Evolutionary conservation across 1,140 invertebrate genomes (phyloP).

Genomic region (Cyclina sinensis): DNA sequence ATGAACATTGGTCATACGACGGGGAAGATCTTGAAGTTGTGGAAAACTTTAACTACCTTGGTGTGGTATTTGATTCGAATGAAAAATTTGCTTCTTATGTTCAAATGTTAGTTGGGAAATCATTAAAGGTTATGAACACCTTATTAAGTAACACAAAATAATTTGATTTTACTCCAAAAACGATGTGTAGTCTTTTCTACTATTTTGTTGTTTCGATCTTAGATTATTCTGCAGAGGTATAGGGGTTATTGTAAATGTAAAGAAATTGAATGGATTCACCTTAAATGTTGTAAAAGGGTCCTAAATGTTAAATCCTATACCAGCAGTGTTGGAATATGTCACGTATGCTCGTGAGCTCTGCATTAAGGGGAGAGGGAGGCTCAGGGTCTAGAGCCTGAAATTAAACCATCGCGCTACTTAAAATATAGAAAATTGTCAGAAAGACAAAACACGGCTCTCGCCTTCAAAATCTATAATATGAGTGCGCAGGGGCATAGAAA

Average conservation of each 20-base stretch:
- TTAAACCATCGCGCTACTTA: too few relatives aligned
- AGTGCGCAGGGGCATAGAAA: too few relatives aligned
- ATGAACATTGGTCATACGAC: not conserved
- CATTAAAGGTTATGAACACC: too few relatives aligned
- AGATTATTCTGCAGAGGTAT: not conserved
- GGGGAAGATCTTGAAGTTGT: not conserved
- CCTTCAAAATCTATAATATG: too few relatives aligned
- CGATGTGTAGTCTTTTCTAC: slow-evolving; percentile 1
- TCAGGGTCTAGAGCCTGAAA: too few relatives aligned
- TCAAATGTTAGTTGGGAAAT: too few relatives aligned
- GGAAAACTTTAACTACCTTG: too few relatives aligned
- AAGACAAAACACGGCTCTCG: too few relatives aligned
- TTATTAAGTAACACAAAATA: slow-evolving; percentile 8
- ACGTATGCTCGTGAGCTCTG: too few relatives aligned
- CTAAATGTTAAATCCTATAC: not conserved
- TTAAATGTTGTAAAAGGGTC: slow-evolving; percentile 2
- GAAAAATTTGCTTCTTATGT: too few relatives aligned
- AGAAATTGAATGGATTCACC: not conserved
- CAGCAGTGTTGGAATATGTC: not conserved
- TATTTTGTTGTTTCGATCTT: not conserved
- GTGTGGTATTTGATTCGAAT: not conserved
- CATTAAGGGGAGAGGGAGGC: too few relatives aligned
- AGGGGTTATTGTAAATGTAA: slow-evolving; percentile 5
- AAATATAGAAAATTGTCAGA: too few relatives aligned
- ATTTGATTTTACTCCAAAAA: slow-evolving; percentile 9